These are phyloP conservation scores for Eristalinus sepulchralis DNA, from an alignment of 2,888 invertebrate genomes.

Conservation along the genomic window DNA sequence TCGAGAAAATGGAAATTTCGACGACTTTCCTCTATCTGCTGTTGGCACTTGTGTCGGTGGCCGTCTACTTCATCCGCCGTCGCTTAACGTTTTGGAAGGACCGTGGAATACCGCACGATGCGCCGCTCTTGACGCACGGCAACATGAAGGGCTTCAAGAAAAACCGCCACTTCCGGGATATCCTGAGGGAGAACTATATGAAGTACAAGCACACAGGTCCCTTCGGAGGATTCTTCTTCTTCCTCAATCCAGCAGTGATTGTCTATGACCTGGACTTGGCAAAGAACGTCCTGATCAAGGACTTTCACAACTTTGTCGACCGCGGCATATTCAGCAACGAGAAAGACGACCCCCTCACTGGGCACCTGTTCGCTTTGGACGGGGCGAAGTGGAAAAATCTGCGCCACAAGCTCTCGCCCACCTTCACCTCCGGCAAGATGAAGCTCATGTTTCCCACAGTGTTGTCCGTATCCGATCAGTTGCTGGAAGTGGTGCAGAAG, in stretches of 20 bases:
- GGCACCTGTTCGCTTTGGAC: conserved; percentile 77
- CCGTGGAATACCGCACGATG: conserved; percentile 75
- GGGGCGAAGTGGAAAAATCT: conserved; percentile 80
- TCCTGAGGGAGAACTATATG: conserved; percentile 74
- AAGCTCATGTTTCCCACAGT: conserved; percentile 78
- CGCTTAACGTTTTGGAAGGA: conserved; percentile 72
- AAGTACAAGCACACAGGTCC: conserved; percentile 75
- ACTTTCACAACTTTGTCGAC: conserved; percentile 79
- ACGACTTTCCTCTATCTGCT: not conserved
- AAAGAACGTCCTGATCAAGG: conserved; percentile 76
- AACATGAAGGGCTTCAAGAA: conserved; percentile 73
- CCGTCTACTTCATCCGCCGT: not conserved
- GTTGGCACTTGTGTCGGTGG: not conserved
- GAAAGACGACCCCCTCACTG: conserved; percentile 78
- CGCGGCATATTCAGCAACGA: conserved; percentile 77
- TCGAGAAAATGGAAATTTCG: not conserved
- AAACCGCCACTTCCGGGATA: conserved; percentile 72
- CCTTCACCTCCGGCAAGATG: conserved; percentile 80
- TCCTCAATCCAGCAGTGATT: conserved; percentile 71
- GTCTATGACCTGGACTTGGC: conserved; percentile 72
- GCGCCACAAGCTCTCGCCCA: conserved; percentile 79
- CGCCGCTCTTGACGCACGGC: conserved; percentile 75
- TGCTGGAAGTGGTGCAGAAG: not conserved
- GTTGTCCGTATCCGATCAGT: conserved; percentile 33
- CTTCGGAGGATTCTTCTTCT: conserved; percentile 73